These are phyloP conservation scores for Lepidurus couesii DNA, from an alignment of 1,140 invertebrate genomes.

Conservation along the genomic window DNA sequence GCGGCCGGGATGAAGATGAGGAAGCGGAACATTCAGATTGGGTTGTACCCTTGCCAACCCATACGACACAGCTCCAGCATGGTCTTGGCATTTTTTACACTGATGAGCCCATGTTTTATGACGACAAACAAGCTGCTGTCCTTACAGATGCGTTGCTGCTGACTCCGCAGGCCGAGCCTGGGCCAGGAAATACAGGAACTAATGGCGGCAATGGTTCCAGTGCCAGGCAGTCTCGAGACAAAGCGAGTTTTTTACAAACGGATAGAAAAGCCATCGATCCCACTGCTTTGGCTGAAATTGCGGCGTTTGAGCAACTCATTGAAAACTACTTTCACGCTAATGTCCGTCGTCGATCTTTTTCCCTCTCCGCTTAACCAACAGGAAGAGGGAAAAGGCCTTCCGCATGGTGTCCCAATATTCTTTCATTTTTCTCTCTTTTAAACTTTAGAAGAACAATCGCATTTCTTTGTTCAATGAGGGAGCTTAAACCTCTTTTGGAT, in stretches of 20 bases:
- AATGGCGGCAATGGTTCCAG: background rate
- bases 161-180: background rate
- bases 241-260: background rate
- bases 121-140: conserved; percentile 11
- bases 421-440: too few species aligned
- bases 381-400: background rate
- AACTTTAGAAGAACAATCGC: too few species aligned
- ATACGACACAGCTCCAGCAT: background rate
- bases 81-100: background rate
- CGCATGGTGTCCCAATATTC: too few species aligned
- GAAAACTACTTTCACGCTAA: background rate
- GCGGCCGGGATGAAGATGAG: background rate
- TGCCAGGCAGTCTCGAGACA: background rate
- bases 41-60: conserved; percentile 2
- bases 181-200: background rate
- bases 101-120: conserved; percentile 15
- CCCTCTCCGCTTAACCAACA: background rate
- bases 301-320: conserved; percentile 12
- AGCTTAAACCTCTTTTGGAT: too few species aligned
- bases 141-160: background rate
- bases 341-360: conserved; percentile 5
- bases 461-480: too few species aligned
- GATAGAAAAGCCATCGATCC: background rate
- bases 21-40: background rate
- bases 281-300: conserved; percentile 5